phyloP scores from a whole-genome alignment of 2,113 vertebrate genomes.

The Crotalus viridis region DNA sequence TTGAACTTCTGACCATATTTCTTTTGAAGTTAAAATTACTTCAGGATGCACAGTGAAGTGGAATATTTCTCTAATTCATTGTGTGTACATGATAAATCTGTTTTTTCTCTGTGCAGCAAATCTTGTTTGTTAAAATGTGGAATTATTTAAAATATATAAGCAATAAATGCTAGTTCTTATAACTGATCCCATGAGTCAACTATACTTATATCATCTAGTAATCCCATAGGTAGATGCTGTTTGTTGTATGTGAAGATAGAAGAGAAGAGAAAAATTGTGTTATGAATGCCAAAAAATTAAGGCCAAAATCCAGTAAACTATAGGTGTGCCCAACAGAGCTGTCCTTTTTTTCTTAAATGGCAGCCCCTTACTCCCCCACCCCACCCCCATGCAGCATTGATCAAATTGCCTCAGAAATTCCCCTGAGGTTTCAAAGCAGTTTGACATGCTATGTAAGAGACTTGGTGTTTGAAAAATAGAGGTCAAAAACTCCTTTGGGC shows the following conservation, averaged over 20 bases:
- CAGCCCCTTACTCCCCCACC: neutral
- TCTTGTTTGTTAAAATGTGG: constrained; percentile 53
- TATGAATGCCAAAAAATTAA: constrained; percentile 46
- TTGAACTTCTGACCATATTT: constrained; percentile 24
- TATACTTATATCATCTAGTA: constrained; percentile 67
- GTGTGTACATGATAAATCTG: constrained; percentile 15
- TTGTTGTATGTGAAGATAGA: constrained; percentile 66
- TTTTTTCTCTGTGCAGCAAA: constrained; percentile 26
- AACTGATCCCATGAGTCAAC: constrained; percentile 78
- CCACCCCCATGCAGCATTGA: neutral
- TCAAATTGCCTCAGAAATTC: constrained; percentile 26
- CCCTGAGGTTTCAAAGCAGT: constrained; percentile 13
- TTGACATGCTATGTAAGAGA: constrained; percentile 23
- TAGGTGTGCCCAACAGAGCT: neutral
- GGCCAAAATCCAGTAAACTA: constrained; percentile 9
- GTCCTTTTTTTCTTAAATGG: neutral
- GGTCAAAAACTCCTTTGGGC: constrained; percentile 16
- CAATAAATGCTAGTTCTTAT: constrained; percentile 61
- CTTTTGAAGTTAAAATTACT: constrained; percentile 46
- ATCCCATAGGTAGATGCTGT: constrained; percentile 66
- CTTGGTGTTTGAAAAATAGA: constrained; percentile 19
- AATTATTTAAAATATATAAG: constrained; percentile 47
- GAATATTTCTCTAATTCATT: constrained; percentile 30
- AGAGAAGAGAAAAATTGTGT: constrained; percentile 54
- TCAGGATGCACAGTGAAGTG: constrained; percentile 30